A percentile compares a stretch with the other conserved stretches of the same genome.
These are phyloP conservation scores for Graptemys geographica DNA, from an alignment of 2,797 vertebrate genomes.

Conservation along the genomic window DNA sequence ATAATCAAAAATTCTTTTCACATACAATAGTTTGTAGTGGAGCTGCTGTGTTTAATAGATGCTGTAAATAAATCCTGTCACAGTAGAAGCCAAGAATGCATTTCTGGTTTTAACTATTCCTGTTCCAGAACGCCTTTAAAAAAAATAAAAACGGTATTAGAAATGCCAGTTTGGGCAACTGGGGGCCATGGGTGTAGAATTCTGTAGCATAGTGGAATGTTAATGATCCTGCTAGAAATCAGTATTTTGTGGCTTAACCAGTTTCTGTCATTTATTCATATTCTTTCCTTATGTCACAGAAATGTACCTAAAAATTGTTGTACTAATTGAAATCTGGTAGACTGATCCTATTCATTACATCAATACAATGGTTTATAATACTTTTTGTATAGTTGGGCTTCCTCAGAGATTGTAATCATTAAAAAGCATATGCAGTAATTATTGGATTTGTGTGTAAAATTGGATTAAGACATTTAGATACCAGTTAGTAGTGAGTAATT, in stretches of 20 bases:
- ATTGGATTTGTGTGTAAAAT: constrained; percentile 78
- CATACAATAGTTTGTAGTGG: constrained; percentile 84
- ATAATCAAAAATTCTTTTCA: constrained; percentile 89
- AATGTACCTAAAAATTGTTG: constrained; percentile 77
- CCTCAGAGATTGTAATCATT: constrained; percentile 74
- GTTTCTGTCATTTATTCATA: constrained; percentile 73
- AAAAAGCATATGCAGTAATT: constrained; percentile 76
- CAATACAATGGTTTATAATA: constrained; percentile 75
- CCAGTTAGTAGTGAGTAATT: constrained; percentile 73
- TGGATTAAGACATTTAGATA: constrained; percentile 78
- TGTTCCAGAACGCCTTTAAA: constrained; percentile 64
- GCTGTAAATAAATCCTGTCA: constrained; percentile 81
- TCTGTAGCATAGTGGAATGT: constrained; percentile 44
- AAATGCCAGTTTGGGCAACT: constrained; percentile 43
- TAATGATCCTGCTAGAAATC: constrained; percentile 73
- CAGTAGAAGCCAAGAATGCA: constrained; percentile 76
- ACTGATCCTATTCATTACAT: constrained; percentile 77
- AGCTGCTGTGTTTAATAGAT: constrained; percentile 81
- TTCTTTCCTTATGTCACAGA: constrained; percentile 72
- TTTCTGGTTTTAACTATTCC: constrained; percentile 76
- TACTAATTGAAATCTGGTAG: constrained; percentile 78
- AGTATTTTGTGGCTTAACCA: constrained; percentile 69
- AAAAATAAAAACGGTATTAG: constrained; percentile 5
- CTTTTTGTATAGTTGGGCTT: constrained; percentile 74
- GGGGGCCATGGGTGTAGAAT: background rate